Percentiles rank a stretch among this genome's conserved stretches.
phyloP scores from a whole-genome alignment of 2,797 vertebrate genomes.

The Enteromius thamalakanensis region DNA sequence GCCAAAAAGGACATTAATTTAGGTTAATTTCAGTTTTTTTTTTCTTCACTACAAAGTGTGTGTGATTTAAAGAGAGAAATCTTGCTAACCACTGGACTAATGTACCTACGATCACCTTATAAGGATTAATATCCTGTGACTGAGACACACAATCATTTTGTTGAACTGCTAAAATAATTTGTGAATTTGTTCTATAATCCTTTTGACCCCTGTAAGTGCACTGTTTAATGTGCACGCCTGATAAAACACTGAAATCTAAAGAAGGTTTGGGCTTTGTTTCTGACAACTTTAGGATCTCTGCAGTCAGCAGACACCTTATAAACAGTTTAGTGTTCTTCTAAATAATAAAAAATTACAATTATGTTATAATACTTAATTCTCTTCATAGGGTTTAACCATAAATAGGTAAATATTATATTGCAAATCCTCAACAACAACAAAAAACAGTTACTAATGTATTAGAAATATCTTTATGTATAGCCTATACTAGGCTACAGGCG shows the following conservation, averaged over 20 bases:
- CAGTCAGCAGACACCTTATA: too few species aligned
- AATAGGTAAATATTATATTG: not conserved
- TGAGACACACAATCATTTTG: slow-evolving; percentile 2
- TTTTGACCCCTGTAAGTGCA: not conserved
- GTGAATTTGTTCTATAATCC: slow-evolving; percentile 36
- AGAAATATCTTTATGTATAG: not conserved
- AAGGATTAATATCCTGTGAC: slow-evolving; percentile 10
- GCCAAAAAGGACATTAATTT: slow-evolving; percentile 28
- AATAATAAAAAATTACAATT: not conserved
- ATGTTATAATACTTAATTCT: not conserved
- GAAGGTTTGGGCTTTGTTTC: not conserved
- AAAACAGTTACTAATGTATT: not conserved
- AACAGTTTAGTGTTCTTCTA: not conserved
- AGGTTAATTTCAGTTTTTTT: slow-evolving; percentile 11
- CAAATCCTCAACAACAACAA: not conserved
- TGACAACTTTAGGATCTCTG: not conserved
- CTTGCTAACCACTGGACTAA: slow-evolving; percentile 27
- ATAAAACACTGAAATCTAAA: slow-evolving; percentile 37
- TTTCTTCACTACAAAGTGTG: not conserved
- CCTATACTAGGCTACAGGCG: not conserved
- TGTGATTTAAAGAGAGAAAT: slow-evolving; percentile 23
- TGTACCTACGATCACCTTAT: not conserved
- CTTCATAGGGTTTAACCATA: not conserved
- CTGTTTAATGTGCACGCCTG: slow-evolving; percentile 26
- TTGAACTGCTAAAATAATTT: slow-evolving; percentile 26